These are phyloP conservation scores for Hirtodrosophila cameraria DNA, from an alignment of 2,888 invertebrate genomes.

Conservation along the genomic window DNA sequence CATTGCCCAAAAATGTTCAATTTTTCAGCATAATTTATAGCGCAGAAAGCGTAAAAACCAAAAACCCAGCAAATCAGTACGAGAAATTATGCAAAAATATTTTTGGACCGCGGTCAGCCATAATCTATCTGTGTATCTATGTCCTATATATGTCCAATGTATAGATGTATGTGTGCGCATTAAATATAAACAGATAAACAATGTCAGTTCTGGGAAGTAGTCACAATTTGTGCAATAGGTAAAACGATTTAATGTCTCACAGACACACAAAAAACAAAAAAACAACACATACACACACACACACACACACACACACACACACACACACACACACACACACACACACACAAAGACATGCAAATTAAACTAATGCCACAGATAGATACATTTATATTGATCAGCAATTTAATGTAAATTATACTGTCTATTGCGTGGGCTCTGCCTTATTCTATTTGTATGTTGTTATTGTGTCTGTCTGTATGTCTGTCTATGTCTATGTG, in stretches of 20 bases:
- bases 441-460: constrained; percentile 23
- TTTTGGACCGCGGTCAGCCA: constrained; percentile 53
- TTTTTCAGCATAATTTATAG: constrained; percentile 76
- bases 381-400: constrained; percentile 79
- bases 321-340: constrained; percentile 12
- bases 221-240: constrained; percentile 54
- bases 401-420: constrained; percentile 79
- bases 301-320: constrained; percentile 11
- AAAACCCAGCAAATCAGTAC: constrained; percentile 66
- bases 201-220: constrained; percentile 9
- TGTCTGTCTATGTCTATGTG: constrained; percentile 8
- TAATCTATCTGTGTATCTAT: constrained; percentile 43
- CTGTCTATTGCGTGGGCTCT: constrained; percentile 53
- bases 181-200: constrained; percentile 14
- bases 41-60: constrained; percentile 73
- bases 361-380: constrained; percentile 72
- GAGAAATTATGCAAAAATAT: constrained; percentile 78
- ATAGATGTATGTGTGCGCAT: constrained; percentile 3
- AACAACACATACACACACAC: constrained; percentile 11
- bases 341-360: constrained; percentile 50
- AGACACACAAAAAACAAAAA: constrained; percentile 11
- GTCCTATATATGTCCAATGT: neutral
- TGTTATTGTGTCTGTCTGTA: constrained; percentile 28
- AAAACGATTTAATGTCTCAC: constrained; percentile 58
- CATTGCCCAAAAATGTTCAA: constrained; percentile 31